Percentiles rank a stretch among this genome's conserved stretches.
Conservation (phyloP, 2,113 vertebrate genomes). For the Eira barbara region DNA sequence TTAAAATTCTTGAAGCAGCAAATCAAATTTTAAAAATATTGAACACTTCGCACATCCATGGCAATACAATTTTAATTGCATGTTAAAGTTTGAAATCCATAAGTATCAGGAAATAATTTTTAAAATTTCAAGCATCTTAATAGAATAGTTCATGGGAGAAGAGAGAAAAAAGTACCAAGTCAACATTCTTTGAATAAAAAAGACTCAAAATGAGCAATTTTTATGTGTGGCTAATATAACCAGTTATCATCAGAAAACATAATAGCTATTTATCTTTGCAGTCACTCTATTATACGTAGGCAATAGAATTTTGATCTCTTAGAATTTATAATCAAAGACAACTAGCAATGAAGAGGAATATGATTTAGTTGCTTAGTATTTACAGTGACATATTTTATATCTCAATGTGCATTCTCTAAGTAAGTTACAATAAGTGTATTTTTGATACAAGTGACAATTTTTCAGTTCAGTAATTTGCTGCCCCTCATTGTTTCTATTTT, state of each 20-base stretch:
- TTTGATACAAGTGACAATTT: neutral
- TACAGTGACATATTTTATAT: neutral
- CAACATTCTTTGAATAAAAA: neutral
- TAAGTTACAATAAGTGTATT: neutral
- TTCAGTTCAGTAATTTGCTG: neutral
- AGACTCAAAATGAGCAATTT: neutral
- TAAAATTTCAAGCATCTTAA: neutral
- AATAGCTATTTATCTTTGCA: neutral
- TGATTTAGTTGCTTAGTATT: neutral
- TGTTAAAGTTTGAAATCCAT: neutral
- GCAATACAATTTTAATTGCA: neutral
- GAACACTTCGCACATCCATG: neutral
- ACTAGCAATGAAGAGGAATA: neutral
- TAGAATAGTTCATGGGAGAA: neutral
- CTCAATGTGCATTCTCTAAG: neutral
- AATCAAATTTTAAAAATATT: neutral
- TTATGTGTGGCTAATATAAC: neutral
- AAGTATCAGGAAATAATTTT: neutral
- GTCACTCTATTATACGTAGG: neutral
- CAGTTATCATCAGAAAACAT: neutral
- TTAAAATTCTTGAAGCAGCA: neutral
- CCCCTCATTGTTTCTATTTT: neutral
- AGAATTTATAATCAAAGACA: neutral
- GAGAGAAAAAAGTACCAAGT: neutral
- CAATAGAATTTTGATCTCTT: neutral